A percentile compares a stretch with the other conserved stretches of the same genome.
These are phyloP conservation scores for Papilio polytes DNA, from an alignment of 1,140 invertebrate genomes.

Conservation along the genomic window DNA sequence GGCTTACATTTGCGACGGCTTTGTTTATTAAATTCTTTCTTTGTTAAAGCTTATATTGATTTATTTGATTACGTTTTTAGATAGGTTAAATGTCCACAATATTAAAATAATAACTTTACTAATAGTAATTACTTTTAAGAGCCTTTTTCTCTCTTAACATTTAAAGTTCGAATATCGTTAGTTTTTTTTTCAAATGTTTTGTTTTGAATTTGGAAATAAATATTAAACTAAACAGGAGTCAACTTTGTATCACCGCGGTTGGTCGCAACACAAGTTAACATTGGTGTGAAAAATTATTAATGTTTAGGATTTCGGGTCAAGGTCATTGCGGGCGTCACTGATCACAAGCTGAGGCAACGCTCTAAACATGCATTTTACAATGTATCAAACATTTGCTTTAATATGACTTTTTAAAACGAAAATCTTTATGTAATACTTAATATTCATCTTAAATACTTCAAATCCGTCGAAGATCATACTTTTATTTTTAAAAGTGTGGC, in stretches of 20 bases:
- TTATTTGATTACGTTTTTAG: background rate
- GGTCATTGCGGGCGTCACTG: background rate
- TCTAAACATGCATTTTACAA: too few relatives aligned
- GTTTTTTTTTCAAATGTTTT: background rate
- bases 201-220: background rate
- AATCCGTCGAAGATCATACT: background rate
- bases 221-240: background rate
- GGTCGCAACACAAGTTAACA: slow-evolving; percentile 13
- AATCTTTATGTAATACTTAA: background rate
- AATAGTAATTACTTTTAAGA: too few relatives aligned
- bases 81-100: too few relatives aligned
- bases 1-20: background rate
- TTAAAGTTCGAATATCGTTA: background rate
- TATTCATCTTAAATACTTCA: background rate
- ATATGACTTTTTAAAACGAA: background rate
- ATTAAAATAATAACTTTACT: too few relatives aligned
- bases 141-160: too few relatives aligned
- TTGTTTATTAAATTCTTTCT: background rate
- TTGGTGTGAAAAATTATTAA: slow-evolving; percentile 17
- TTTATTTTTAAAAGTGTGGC: background rate
- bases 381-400: too few relatives aligned
- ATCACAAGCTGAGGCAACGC: background rate
- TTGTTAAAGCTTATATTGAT: background rate
- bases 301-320: slow-evolving; percentile 9
- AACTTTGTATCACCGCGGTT: background rate